Conservation (phyloP, 2,113 vertebrate species). For the Mastomys coucha region DNA sequence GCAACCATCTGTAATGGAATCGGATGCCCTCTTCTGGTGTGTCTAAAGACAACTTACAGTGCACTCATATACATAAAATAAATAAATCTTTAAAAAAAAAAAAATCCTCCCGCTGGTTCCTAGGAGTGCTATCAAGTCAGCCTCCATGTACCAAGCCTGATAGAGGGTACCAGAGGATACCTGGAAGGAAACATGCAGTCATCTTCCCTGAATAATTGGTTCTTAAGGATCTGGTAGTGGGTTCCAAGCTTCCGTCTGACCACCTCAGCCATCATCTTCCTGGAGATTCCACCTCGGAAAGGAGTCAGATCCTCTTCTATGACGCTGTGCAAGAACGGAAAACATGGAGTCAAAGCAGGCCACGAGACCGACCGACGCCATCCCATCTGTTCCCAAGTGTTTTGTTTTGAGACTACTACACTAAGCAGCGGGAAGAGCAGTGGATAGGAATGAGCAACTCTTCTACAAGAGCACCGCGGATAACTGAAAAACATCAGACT, state of each 20-base stretch:
- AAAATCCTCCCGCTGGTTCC: not conserved
- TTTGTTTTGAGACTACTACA: not conserved
- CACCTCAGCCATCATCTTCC: constrained; percentile 89
- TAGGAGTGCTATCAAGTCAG: not conserved
- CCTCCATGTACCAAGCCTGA: not conserved
- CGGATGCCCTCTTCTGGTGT: no score
- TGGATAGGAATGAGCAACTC: not conserved
- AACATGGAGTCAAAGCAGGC: not conserved
- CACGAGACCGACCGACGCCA: not conserved
- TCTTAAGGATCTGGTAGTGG: constrained; percentile 95
- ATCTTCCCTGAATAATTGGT: constrained; percentile 94
- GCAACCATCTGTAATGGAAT: no score
- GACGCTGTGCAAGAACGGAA: constrained; percentile 87
- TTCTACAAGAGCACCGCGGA: not conserved
- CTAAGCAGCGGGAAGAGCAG: not conserved
- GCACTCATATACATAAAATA: no score
- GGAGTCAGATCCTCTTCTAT: constrained; percentile 91
- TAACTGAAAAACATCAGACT: not conserved
- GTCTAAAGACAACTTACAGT: no score
- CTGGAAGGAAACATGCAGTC: constrained; percentile 98
- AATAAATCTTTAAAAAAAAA: no score
- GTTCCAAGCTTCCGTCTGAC: constrained; percentile 93
- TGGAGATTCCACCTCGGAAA: constrained; percentile 92
- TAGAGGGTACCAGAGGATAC: constrained; percentile 81
- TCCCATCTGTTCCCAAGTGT: not conserved